These are phyloP conservation scores for Acrocephalus arundinaceus DNA, from an alignment of 2,113 vertebrate genomes.

Conservation along the genomic window DNA sequence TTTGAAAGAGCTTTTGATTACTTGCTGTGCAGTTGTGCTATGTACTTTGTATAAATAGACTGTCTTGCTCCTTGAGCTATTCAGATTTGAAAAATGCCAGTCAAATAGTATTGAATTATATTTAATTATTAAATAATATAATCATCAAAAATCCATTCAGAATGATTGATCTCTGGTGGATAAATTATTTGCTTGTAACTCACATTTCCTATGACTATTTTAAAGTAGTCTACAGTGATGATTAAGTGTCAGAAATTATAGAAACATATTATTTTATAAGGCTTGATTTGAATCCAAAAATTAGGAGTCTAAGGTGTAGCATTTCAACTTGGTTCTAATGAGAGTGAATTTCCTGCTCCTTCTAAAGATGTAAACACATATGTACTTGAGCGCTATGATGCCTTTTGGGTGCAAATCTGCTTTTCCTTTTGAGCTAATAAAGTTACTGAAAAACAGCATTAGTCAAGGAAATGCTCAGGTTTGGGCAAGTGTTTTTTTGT, in stretches of 20 bases:
- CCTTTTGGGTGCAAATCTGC: neutral
- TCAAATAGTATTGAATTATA: neutral
- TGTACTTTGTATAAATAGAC: neutral
- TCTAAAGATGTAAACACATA: neutral
- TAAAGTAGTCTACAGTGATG: neutral
- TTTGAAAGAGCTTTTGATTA: constrained; percentile 12
- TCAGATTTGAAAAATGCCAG: neutral
- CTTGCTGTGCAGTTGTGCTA: neutral
- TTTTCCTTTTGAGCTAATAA: neutral
- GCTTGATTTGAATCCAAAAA: neutral
- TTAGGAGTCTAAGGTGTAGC: neutral
- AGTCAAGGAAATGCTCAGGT: neutral
- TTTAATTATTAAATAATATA: neutral
- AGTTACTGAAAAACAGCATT: neutral
- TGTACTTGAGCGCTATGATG: neutral
- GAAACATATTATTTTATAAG: neutral
- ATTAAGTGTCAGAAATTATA: neutral
- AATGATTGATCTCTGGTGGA: neutral
- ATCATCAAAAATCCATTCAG: neutral
- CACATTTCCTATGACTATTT: neutral
- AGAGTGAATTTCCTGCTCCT: neutral
- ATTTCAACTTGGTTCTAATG: neutral
- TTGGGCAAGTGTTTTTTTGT: neutral
- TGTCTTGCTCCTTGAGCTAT: neutral
- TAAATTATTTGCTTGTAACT: neutral